A percentile compares a stretch with the other conserved stretches of the same genome.
phyloP scores from a whole-genome alignment of 2,113 vertebrate genomes.

The Aix galericulata region DNA sequence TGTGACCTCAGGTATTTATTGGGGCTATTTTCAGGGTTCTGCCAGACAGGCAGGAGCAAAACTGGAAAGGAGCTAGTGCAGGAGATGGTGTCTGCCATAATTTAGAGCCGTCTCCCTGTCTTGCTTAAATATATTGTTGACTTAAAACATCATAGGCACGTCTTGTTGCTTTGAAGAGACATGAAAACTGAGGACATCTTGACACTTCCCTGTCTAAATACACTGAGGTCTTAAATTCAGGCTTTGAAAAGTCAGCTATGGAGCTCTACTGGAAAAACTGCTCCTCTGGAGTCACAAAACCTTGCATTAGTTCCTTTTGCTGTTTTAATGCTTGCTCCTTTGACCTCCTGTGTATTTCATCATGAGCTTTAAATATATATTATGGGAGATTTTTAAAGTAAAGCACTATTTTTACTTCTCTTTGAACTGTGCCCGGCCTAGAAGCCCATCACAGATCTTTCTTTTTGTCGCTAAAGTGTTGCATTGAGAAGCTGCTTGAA shows the following conservation, averaged over 20 bases:
- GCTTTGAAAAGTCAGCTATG: not conserved
- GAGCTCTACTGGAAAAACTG: not conserved
- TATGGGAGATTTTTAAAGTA: not conserved
- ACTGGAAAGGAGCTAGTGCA: not conserved
- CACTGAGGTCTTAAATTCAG: not conserved
- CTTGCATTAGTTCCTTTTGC: not conserved
- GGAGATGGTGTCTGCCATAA: not conserved
- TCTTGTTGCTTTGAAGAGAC: not conserved
- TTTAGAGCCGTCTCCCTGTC: not conserved
- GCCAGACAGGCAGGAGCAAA: not conserved
- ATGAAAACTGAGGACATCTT: not conserved
- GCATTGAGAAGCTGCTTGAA: not conserved
- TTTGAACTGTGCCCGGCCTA: not conserved
- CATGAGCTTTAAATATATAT: not conserved
- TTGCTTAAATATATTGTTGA: not conserved
- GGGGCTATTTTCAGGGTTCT: not conserved
- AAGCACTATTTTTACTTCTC: not conserved
- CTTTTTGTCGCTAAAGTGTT: not conserved
- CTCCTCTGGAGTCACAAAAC: not conserved
- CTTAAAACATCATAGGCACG: not conserved
- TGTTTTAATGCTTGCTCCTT: not conserved
- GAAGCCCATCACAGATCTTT: not conserved
- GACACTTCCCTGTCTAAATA: not conserved
- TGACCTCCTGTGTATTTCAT: not conserved
- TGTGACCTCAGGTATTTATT: not conserved